These are phyloP conservation scores for Cryptoblepharus egeriae DNA, from an alignment of 2,797 vertebrate species.

Conservation along the genomic window DNA sequence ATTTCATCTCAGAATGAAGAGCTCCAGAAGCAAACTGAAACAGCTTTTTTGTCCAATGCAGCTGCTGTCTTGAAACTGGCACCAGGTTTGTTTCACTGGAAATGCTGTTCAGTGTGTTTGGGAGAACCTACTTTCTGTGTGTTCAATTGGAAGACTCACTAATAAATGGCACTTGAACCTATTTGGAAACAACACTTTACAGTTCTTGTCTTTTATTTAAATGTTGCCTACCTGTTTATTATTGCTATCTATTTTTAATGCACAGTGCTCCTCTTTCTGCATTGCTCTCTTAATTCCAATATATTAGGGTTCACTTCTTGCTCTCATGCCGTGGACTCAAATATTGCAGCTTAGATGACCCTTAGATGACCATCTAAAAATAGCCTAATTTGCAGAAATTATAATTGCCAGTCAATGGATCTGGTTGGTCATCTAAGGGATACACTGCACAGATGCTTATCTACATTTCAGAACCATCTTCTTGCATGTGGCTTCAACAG, in stretches of 20 bases:
- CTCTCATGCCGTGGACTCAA: too few relatives aligned
- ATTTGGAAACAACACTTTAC: background rate
- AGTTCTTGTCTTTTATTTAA: slow-evolving; percentile 1
- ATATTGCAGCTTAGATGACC: background rate
- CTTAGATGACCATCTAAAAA: too few relatives aligned
- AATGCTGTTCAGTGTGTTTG: background rate
- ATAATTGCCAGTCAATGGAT: too few relatives aligned
- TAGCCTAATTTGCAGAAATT: too few relatives aligned
- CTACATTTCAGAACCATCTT: background rate
- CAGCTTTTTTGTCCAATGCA: background rate
- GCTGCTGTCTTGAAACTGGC: background rate
- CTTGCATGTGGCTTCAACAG: slow-evolving; percentile 3
- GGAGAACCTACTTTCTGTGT: background rate
- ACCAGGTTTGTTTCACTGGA: background rate
- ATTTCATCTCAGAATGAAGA: slow-evolving; percentile 68
- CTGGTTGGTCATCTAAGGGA: too few relatives aligned
- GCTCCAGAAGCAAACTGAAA: slow-evolving; percentile 58
- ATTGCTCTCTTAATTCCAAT: background rate
- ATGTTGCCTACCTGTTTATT: background rate
- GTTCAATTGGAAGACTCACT: background rate
- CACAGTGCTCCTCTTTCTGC: background rate
- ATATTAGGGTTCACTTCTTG: background rate
- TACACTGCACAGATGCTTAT: background rate
- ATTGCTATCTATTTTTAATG: background rate
- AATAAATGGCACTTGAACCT: background rate